Evolutionary conservation across 1,140 invertebrate species (phyloP), one percentile per base, ranked within the genome.

Genomic region (Bombus breviceps): DNA sequence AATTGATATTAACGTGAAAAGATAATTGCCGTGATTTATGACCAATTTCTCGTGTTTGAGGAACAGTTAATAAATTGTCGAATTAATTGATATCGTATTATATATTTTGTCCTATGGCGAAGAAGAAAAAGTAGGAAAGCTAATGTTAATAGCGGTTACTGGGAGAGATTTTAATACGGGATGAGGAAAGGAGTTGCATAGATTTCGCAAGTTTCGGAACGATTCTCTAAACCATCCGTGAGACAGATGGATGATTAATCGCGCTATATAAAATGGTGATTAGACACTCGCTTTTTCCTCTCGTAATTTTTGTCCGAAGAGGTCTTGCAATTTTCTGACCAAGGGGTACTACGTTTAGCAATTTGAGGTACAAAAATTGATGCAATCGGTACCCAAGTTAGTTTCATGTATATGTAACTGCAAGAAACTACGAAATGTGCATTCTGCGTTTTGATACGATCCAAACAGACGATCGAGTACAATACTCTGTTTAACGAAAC

Each of bases 221-320:
- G 37, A 25, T 77, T 77, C 62, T 78, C 57, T n/a, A 64, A 78
- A 78, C 37, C 32, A 64, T 53, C 10, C 18, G 15, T 34, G 9
- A 75, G 37, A 34, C 73, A 13, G n/a, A 53, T 57, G 37, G 57
- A 41, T 78, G 75, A 78, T 78, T 78, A 66, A 78, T 78, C 1
- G 37, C 57, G 15, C n/a, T 39, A 39, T 41, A 64, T 34, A 53
- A 78, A 64, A 41, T n/a, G 75, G 18, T 13, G 75, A 78, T 78
- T 66, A 78, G 75, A 41, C 39, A 78, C 43, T 64, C 37, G 75
- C 34, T 47, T 75, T 75, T 53, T 37, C 28, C 25, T 28, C 32
- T 2, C 3, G 15, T 28, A 28, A 59, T 39, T 76, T 76, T 59
- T 59, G 25, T 37, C 18, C 1, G 3, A 10, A n/a, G 34, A 39